Conservation (phyloP, 2,113 vertebrate genomes). For the Donacobius atricapilla region DNA sequence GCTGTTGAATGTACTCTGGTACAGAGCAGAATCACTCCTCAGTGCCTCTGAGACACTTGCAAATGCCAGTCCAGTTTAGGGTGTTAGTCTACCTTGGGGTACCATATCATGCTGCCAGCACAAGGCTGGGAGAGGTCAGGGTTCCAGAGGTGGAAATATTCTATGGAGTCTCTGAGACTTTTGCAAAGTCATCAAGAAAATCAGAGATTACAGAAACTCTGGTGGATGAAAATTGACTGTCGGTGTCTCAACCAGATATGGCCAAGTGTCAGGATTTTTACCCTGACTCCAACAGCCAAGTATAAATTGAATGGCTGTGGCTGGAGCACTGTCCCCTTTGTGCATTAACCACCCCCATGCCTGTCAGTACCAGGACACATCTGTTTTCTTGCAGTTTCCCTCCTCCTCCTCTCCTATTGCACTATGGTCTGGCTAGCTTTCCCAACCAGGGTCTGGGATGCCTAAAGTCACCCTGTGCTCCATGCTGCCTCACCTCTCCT, state of each 20-base stretch:
- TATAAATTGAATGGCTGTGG: neutral
- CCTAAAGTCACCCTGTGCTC: neutral
- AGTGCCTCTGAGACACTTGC: neutral
- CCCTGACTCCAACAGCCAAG: no score
- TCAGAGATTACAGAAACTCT: neutral
- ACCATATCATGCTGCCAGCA: neutral
- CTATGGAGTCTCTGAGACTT: neutral
- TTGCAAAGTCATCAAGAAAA: neutral
- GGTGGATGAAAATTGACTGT: neutral
- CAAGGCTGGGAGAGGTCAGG: neutral
- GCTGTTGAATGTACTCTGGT: fast-evolving
- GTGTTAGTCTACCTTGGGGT: neutral
- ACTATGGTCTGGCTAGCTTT: neutral
- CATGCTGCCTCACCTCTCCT: neutral
- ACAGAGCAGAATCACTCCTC: neutral
- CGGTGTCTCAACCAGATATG: neutral
- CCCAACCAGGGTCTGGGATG: neutral
- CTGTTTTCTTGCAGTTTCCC: neutral
- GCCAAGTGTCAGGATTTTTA: no score
- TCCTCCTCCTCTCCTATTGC: neutral
- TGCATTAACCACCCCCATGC: neutral
- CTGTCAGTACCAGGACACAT: neutral
- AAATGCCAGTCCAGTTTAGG: neutral
- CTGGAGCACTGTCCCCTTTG: neutral
- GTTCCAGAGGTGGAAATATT: neutral